Conservation (phyloP, 2,113 vertebrate genomes). For the Triplophysa dalaica region DNA sequence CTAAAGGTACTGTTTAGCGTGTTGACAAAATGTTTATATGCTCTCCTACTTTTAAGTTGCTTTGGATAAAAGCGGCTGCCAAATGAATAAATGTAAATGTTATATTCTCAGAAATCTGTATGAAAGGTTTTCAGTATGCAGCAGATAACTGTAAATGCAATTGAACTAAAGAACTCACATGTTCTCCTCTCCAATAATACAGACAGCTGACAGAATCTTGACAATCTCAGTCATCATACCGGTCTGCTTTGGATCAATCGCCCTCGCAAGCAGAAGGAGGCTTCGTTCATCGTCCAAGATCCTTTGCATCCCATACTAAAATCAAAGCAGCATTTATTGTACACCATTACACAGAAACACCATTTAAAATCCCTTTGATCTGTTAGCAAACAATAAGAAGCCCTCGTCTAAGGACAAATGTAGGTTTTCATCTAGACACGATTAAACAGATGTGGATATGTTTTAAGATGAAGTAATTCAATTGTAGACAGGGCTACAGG, state of each 20-base stretch:
- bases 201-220: constrained; percentile 95
- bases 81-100: too few relatives aligned
- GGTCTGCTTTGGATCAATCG: constrained; percentile 92
- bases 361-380: constrained; percentile 5
- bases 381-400: constrained; percentile 38
- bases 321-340: constrained; percentile 11
- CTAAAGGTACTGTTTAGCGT: too few relatives aligned
- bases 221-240: constrained; percentile 97
- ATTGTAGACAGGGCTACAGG: constrained; percentile 70
- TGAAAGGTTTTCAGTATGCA: too few relatives aligned
- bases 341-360: not conserved
- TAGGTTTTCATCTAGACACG: constrained; percentile 67
- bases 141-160: too few relatives aligned
- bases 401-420: constrained; percentile 58
- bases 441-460: constrained; percentile 64
- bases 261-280: constrained; percentile 86
- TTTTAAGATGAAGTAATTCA: constrained; percentile 70
- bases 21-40: too few relatives aligned
- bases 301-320: constrained; percentile 91
- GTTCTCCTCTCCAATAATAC: constrained; percentile 94
- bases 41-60: too few relatives aligned
- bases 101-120: not conserved
- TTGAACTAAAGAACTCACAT: constrained; percentile 75
- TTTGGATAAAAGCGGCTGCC: too few relatives aligned
- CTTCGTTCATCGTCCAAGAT: constrained; percentile 92